Base-by-base conservation (phyloP, 2,888 invertebrate genomes). In the Ligdia adustata region DNA sequence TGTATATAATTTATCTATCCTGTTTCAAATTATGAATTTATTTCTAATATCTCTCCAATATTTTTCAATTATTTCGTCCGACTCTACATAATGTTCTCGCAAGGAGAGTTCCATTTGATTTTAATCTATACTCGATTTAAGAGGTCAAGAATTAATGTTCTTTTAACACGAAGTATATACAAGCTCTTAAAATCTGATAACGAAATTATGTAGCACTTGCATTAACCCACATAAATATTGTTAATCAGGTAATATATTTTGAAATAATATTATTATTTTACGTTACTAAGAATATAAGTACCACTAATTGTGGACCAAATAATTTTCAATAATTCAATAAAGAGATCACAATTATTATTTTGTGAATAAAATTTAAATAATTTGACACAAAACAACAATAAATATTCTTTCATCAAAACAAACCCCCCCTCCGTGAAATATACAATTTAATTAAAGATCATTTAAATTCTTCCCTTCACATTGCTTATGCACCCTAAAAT, bases 401-500 rank as follows among this genome's bases (percentile, higher is more conserved):
- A 16, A 31, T 39, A 9, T 28, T 9, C 18, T 32, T 18, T 9
- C 5, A 28, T 33, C 43, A 12, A 39, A 40, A 40, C 39, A 44
- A 16, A 33, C 15, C 26, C 18, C n/a, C 34, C 26, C 31, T 16
- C 18, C 12, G 9, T 22, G 22, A 28, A 35, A 40, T 39, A 40
- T 20, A 47, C 35, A 44, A 56, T 46, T 52, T 47, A 42, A 56
- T 58, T 54, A 50, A 47, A 43, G 33, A 52, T 39, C 43, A 51
- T 51, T 47, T 43, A 57, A 54, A 50, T 52, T 35, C 38, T 32
- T 38, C 55, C n/a, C 52, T 52, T 55, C 53, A 52, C 50, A 57
- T 61, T 55, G 57, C 52, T 56, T 55, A 63, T 63, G 57, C 63
- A 63, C 61, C 63, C 61, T 24, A 44, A 55, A 56, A 63, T 59